phyloP scores from a whole-genome alignment of 1,140 invertebrate genomes.

The Drosophila kikkawai region DNA sequence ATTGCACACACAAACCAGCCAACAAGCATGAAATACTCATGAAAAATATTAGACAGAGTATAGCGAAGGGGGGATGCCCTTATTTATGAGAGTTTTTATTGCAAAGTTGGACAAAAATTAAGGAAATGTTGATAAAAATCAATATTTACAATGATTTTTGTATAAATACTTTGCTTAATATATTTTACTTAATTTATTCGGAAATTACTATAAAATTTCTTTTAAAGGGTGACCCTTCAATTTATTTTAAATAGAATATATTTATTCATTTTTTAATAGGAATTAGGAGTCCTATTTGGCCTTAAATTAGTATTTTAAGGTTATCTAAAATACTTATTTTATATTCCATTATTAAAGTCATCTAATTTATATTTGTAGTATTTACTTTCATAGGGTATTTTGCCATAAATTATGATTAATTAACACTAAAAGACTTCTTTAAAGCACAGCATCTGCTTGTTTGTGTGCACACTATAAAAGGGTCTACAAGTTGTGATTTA shows the following conservation, averaged over 20 bases:
- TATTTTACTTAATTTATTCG: background rate
- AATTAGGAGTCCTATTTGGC: too few relatives aligned
- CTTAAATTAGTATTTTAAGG: background rate
- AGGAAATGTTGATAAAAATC: fast-evolving
- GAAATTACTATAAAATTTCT: too few relatives aligned
- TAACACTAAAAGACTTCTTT: conserved; percentile 2
- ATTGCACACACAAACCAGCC: conserved; percentile 73
- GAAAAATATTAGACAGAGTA: conserved; percentile 1
- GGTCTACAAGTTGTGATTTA: background rate
- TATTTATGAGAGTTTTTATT: background rate
- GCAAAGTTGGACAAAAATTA: background rate
- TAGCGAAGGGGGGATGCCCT: conserved; percentile 15
- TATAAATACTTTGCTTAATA: too few relatives aligned
- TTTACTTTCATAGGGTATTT: conserved; percentile 4
- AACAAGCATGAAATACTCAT: conserved; percentile 48
- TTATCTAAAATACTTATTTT: background rate
- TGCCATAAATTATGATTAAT: conserved; percentile 10
- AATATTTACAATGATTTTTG: background rate
- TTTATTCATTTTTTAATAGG: too few relatives aligned
- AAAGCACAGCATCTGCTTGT: background rate
- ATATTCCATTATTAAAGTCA: too few relatives aligned
- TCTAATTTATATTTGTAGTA: background rate
- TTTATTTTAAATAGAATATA: too few relatives aligned
- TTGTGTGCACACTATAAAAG: background rate
- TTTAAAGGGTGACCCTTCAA: too few relatives aligned